Evolutionary conservation across 2,113 vertebrate genomes (phyloP), one percentile per base, ranked within the genome.

Genomic region (Cryptoleucopteryx plumbea): DNA sequence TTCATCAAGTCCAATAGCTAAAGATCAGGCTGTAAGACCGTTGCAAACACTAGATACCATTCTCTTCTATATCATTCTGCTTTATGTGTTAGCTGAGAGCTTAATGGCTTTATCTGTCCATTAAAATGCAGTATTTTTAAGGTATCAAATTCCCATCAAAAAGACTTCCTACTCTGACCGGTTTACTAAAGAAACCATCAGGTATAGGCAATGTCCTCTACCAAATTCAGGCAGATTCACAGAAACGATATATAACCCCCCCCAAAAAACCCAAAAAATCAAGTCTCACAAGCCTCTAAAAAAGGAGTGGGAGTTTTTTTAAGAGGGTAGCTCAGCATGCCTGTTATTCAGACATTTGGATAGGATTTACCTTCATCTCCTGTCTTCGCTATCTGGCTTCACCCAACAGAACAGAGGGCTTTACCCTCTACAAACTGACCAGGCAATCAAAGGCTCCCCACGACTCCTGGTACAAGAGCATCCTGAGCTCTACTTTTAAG

Each of bases 211-310:
- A 23, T 20, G 7, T 73, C 43, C 21, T 45, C 75, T 55, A 72
- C 6, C 9, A 40, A 63, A 88, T 68, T 36, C 17, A 65, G 12
- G 12, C 11, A 72, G n/a, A 80, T n/a, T 83, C 16, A 65, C 25
- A 67, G 22, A 86, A 74, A 71, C 8, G 34, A 40, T 0, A 58
- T 29, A 43, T 31, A 61, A 45, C 3, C 5, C 7, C 21, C 9
- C 2, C 7, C 1, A 13, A 23, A 25, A 34, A n/a, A 1, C 1
- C 0, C 5, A 13, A 32, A 21, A 71, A 58, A 29, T 8, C 8
- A 48, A 26, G 32, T 56, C 22, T 63, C n/a, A 70, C 13, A 78
- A 63, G 13, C 1, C 2, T 59, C 48, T 59, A 70, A 66, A n/a
- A n/a, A 61, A 47, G 12, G 14, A 59, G 9, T 13, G 8, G 0